Base-by-base conservation (phyloP, 2,888 invertebrate species). In the Hirtodrosophila confusa region DNA sequence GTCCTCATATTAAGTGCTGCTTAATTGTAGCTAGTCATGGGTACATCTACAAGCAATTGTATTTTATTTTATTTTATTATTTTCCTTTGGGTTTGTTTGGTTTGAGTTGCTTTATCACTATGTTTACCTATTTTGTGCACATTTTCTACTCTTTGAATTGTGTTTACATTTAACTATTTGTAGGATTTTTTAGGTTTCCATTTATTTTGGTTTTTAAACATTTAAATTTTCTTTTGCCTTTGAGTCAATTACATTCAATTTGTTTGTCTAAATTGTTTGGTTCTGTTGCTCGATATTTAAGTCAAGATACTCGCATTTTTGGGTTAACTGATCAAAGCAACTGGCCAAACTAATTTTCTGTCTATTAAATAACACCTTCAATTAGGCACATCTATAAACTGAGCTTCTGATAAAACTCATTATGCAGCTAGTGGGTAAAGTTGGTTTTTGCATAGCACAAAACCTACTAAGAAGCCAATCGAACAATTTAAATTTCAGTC, bases 301-400 rank as follows among this genome's bases (percentile, higher is more conserved):
- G 55, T 43, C 57, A 74, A 58, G 10, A 37, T 47, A 37, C 1
- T 17, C 17, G 17, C 17, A 17, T 35, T 39, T 58, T 45, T 41
- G 58, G 62, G n/a, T 67, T 55, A 80, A 83, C 80, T 50, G 55
- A 68, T 74, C 58, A 56, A 66, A 70, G 83, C 78, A 78, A 68
- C 29, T 68, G 75, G 33, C 57, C 56, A 45, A 49, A 48, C 44
- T 11, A 33, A 47, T 33, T 54, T 47, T 29, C 11, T n/a, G 8
- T 40, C 33, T 36, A 27, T 45, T 33, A 36, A 53, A 39, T 11
- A 37, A 45, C 40, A 33, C 36, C 53, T 65, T 50, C 51, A 57
- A 29, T 54, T 61, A 69, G 69, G 60, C 65, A 61, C 65, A 61
- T 65, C 53, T 44, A 65, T 69, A n/a, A 23, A 69, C 55, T 47